Base-by-base conservation (phyloP, 2,888 invertebrate species). In the Agonopterix subpropinquella region DNA sequence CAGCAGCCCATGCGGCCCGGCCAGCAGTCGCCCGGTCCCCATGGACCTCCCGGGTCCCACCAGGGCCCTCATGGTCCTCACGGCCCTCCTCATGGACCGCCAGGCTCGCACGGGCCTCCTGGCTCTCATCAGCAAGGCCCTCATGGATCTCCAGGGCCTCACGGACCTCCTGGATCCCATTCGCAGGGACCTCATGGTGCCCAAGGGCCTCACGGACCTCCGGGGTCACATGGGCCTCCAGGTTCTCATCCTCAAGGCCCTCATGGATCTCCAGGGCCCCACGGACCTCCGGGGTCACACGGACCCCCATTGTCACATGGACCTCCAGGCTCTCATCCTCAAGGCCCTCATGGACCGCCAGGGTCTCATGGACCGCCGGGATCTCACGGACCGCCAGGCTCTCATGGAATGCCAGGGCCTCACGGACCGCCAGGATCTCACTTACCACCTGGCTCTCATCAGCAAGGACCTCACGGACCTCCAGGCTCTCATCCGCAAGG, bases 61-160 rank as follows among this genome's bases (percentile, higher is more conserved):
- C 47, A 55, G 49, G 58, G 59, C 18, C 45, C 36, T 8, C 49
- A 56, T 39, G 54, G 63, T 45, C 56, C 64, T 4, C 59, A 57
- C 45, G 56, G 57, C 1, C 45, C 51, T 18, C 53, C 56, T 2
- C 47, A 43, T 18, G 50, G 50, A 0, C 53, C 52, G 7, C 53
- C 51, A 1, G 49, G 48, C 8, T 43, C 48, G 35, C 44, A 36
- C 10, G 47, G 43, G 1, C 39, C 49, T 2, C 47, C 37, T 0
- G 47, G 47, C 8, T 46, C 45, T 3, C 42, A 15, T n/a, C 36
- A 44, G 50, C 43, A 45, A 43, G 48, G 39, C 9, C 11, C 44
- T 4, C 50, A 48, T 43, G 53, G 54, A 2, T 18, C 46, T 49
- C 43, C 47, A 41, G 48, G 39, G n/a, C 11, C 44, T 4, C 50